phyloP scores from a whole-genome alignment of 2,113 vertebrate genomes.

The Poeciliopsis occidentalis region DNA sequence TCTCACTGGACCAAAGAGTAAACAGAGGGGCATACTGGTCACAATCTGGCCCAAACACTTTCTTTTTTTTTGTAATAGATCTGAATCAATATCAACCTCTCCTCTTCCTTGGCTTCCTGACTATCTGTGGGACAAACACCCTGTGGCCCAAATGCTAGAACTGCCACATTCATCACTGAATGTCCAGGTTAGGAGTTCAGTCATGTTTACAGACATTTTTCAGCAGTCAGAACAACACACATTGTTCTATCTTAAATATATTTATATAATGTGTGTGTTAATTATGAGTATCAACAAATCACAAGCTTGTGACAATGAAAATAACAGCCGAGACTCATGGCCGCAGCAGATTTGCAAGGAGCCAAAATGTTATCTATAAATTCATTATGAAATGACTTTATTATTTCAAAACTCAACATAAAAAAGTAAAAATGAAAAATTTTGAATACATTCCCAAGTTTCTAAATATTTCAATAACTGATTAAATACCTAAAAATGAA shows the following conservation, averaged over 20 bases:
- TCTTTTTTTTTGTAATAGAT: slow-evolving; percentile 45
- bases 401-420: no score
- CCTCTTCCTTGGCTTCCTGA: slow-evolving; percentile 1
- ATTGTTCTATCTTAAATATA: background rate
- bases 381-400: no score
- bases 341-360: no score
- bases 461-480: no score
- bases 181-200: slow-evolving; percentile 4
- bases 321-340: no score
- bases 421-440: no score
- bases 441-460: no score
- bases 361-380: no score
- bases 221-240: background rate
- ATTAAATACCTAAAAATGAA: no score
- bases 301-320: no score
- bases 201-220: slow-evolving; percentile 9
- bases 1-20: slow-evolving; percentile 20
- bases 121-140: slow-evolving; percentile 12
- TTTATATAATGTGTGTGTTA: background rate
- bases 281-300: background rate
- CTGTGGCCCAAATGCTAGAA: background rate
- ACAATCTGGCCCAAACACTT: slow-evolving; percentile 16
- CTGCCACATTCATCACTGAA: slow-evolving; percentile 13
- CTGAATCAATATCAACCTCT: slow-evolving; percentile 48
- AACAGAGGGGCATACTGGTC: slow-evolving; percentile 17